Evolutionary conservation across 2,888 invertebrate species (phyloP), one percentile per base, ranked within the genome.

Genomic region (Nemapogon koenigi): DNA sequence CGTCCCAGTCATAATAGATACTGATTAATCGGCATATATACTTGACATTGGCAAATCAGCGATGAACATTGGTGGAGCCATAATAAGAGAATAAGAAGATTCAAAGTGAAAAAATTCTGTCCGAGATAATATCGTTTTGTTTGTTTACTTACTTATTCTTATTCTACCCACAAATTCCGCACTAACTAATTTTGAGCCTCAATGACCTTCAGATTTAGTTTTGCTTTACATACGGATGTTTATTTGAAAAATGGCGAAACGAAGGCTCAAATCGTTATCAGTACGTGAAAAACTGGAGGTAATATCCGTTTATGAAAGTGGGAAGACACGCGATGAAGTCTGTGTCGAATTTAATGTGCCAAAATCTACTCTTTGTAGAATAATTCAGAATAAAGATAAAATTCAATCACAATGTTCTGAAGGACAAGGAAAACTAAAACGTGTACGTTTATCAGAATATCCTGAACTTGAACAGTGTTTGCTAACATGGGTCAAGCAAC

Each of bases 281-380:
- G 13, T 32, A 31, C 38, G 38, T 38, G 32, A 38, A 38, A 38
- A 32, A 32, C 38, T 38, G 38, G 32, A 32, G 26, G 17, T 33
- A 19, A 13, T 26, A 32, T 26, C 38, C 31, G 32, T 35, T 25
- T 35, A 35, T 35, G 19, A 35, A 35, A 35, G 25, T 35, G 35
- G 35, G 25, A 35, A 35, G 25, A 35, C 25, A 29, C 37, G 19
- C 37, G 28, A 40, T 37, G 37, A 41, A 42, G 41, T 44, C 35
- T 41, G 39, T 44, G 44, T 25, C 41, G 42, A 44, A 44, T 44
- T 43, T 45, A 40, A 45, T 41, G 41, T 45, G 42, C 43, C 41
- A 43, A 45, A 43, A 42, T 40, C 41, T 42, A 42, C 43, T 38
- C 43, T 45, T 43, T 45, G 41, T 43, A 43, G 40, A 43, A 43